Evolutionary conservation across 1,140 invertebrate genomes (phyloP).

Genomic region (Ostrea edulis): DNA sequence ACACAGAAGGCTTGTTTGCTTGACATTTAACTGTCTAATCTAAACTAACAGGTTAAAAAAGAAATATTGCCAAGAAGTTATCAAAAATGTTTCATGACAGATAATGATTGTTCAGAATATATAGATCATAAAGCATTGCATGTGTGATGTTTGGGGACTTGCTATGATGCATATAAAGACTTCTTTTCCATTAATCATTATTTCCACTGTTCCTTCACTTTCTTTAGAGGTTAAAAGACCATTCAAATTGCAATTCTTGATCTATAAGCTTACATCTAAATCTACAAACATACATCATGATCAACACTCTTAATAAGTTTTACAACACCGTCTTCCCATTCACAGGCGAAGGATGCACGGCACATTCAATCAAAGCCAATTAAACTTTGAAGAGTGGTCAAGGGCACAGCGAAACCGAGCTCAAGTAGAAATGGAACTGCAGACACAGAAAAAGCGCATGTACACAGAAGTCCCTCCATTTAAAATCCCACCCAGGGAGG

Average conservation of each 20-base stretch:
- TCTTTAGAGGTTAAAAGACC: background rate
- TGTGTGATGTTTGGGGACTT: too few relatives aligned
- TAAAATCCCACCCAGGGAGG: constrained; percentile 52
- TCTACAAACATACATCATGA: background rate
- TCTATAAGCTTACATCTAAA: background rate
- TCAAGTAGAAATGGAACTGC: constrained; percentile 66
- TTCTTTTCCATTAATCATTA: background rate
- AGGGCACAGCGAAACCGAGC: constrained; percentile 56
- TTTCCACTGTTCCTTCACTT: background rate
- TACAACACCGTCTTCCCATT: constrained; percentile 29
- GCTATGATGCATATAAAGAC: background rate
- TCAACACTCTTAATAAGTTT: background rate
- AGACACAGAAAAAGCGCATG: constrained; percentile 70
- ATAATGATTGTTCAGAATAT: background rate
- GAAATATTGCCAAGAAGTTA: background rate
- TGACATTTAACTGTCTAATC: background rate
- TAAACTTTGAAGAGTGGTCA: constrained; percentile 70
- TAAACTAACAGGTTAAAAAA: background rate
- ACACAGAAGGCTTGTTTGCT: background rate
- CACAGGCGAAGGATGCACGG: constrained; percentile 69
- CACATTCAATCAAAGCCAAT: constrained; percentile 62
- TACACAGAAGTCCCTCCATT: constrained; percentile 69
- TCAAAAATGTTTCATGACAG: background rate
- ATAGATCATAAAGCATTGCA: too few relatives aligned
- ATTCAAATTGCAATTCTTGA: background rate